Conservation (phyloP, 2,797 vertebrate species). For the Nyctibius grandis region DNA sequence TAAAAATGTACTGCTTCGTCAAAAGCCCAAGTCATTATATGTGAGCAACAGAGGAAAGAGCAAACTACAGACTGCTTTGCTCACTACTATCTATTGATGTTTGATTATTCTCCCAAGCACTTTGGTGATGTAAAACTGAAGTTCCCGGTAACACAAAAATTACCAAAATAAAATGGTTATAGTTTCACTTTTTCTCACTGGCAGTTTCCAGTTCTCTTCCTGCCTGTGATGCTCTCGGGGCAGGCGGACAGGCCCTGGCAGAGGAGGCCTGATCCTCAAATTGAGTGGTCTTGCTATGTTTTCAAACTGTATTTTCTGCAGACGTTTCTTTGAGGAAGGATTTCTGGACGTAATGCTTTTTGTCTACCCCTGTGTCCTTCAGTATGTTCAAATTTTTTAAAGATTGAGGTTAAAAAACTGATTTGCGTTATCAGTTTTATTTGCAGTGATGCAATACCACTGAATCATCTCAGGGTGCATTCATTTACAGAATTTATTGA, state of each 20-base stretch:
- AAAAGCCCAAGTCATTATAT: neutral
- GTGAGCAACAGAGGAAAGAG: neutral
- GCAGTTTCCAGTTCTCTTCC: neutral
- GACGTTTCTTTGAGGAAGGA: neutral
- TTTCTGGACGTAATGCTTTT: neutral
- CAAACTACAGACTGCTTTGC: neutral
- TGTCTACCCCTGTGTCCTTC: neutral
- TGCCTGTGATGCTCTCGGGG: accelerated
- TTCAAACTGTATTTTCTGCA: neutral
- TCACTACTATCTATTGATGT: neutral
- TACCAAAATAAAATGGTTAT: neutral
- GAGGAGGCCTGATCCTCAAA: neutral
- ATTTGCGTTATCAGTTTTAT: neutral
- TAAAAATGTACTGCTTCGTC: neutral
- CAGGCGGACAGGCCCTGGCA: accelerated
- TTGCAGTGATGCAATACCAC: neutral
- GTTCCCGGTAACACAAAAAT: neutral
- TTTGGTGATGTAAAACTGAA: neutral
- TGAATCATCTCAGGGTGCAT: neutral
- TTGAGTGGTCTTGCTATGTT: neutral
- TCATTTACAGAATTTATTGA: neutral
- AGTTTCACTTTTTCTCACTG: neutral
- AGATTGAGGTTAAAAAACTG: neutral
- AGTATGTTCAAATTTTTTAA: neutral
- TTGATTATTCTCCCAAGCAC: neutral